Evolutionary conservation across 2,113 vertebrate species (phyloP), one percentile per base, ranked within the genome.

Genomic region (Corvus cornix): DNA sequence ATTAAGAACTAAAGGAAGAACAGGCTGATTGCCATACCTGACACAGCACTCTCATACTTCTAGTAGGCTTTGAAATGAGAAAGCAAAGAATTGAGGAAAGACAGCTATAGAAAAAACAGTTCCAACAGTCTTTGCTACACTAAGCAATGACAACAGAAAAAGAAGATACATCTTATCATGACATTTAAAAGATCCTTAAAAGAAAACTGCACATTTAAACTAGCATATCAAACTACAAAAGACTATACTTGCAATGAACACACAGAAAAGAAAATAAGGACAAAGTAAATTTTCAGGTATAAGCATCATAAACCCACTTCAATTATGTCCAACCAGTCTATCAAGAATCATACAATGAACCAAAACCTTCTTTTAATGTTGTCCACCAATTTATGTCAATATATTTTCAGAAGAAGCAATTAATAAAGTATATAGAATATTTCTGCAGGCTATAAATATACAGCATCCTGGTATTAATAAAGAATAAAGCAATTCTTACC

Each of bases 1-100:
- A 81, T 90, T 72, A 89, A 94, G 97, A 97, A 87, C 72, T 97
- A 98, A 97, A 97, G 97, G 97, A 97, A 98, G 98, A 98, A 98
- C 94, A 98, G 97, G 97, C 98, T 98, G 87, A 97, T 98, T 98
- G 98, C 97, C 98, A 98, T 99, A 99, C 99, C 99, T 99, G 99
- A 99, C 99, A 99, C 98, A 99, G 99, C 98, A 99, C 99, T 98
- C 99, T 99, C 99, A 99, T 99, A 98, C 99, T 99, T 99, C 99
- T 99, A 99, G 99, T 99, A 98, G 99, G 99, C 99, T 99, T 99
- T 98, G 98, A 98, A 99, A 98, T 98, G 98, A 98, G 98, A 98
- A 99, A 98, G 99, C 98, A 98, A 98, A 97, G 98, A 97, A 98
- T 99, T 99, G 98, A 99, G 98, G 98, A 99, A 98, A 98, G 98